Percentiles rank a stretch among this genome's conserved stretches.
Evolutionary conservation across 2,113 vertebrate species (phyloP).

Genomic region (Rhinolophus sinicus): DNA sequence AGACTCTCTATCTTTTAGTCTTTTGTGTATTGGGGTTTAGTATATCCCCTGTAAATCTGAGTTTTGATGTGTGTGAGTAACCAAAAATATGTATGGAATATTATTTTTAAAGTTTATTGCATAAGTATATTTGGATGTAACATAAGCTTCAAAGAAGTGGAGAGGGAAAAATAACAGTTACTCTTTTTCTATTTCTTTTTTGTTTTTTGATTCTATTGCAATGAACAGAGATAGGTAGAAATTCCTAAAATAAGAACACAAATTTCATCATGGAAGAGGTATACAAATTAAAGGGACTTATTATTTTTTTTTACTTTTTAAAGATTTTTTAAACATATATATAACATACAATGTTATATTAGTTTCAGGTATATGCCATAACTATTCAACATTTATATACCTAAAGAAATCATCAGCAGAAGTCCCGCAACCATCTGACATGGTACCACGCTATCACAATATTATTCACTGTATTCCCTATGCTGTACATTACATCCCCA

Average conservation of each 20-base stretch:
- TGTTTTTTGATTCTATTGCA: background rate
- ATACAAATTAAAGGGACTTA: background rate
- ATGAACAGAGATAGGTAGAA: background rate
- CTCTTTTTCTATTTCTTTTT: background rate
- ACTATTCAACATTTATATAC: no score
- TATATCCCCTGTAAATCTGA: background rate
- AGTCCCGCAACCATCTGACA: no score
- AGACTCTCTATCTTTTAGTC: background rate
- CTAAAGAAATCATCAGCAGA: no score
- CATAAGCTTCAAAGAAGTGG: background rate
- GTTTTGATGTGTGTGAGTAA: background rate
- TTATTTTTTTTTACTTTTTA: no score
- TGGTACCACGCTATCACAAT: no score
- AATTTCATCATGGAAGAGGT: background rate
- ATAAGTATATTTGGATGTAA: background rate
- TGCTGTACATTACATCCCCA: no score
- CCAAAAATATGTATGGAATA: background rate
- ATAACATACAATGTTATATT: no score
- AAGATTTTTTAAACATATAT: no score
- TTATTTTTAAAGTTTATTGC: background rate
- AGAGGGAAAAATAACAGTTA: background rate
- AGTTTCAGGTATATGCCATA: no score
- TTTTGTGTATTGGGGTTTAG: background rate
- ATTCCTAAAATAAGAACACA: conserved; percentile 27
- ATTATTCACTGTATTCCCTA: no score